Percentiles rank a stretch among this genome's conserved stretches.
Conservation (phyloP, 1,140 invertebrate genomes). For the Anastrepha ludens region DNA sequence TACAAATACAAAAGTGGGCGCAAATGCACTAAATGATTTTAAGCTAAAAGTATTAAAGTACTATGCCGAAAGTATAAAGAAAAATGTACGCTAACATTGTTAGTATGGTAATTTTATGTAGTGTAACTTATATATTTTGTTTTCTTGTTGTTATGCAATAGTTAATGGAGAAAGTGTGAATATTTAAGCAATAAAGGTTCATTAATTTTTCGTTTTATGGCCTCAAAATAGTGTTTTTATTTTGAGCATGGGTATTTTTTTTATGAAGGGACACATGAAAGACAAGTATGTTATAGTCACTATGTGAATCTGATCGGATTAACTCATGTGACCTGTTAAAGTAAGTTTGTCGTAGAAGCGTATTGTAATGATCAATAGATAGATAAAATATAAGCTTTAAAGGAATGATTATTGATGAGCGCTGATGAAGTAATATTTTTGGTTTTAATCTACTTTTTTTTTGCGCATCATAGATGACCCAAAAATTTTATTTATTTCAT, state of each 20-base stretch:
- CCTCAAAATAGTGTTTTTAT: not conserved
- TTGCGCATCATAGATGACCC: too few relatives aligned
- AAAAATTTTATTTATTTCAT: too few relatives aligned
- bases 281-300: not conserved
- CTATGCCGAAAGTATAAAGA: constrained; percentile 44
- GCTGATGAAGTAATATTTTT: too few relatives aligned
- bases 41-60: constrained; percentile 29
- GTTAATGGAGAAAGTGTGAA: constrained; percentile 36
- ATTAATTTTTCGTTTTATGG: constrained; percentile 28
- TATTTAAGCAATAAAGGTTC: constrained; percentile 45
- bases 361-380: too few relatives aligned
- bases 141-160: constrained; percentile 50
- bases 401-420: too few relatives aligned
- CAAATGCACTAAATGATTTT: constrained; percentile 21
- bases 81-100: constrained; percentile 46
- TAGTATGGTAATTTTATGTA: not conserved
- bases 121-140: constrained; percentile 38
- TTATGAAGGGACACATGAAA: not conserved
- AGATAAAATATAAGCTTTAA: too few relatives aligned
- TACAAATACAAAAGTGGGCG: constrained; percentile 43
- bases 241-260: not conserved
- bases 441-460: too few relatives aligned
- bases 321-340: constrained; percentile 13
- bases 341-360: too few relatives aligned
- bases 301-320: not conserved